These are phyloP conservation scores for Calyptommatus sinebrachiatus DNA, from an alignment of 2,113 vertebrate species.

Conservation along the genomic window DNA sequence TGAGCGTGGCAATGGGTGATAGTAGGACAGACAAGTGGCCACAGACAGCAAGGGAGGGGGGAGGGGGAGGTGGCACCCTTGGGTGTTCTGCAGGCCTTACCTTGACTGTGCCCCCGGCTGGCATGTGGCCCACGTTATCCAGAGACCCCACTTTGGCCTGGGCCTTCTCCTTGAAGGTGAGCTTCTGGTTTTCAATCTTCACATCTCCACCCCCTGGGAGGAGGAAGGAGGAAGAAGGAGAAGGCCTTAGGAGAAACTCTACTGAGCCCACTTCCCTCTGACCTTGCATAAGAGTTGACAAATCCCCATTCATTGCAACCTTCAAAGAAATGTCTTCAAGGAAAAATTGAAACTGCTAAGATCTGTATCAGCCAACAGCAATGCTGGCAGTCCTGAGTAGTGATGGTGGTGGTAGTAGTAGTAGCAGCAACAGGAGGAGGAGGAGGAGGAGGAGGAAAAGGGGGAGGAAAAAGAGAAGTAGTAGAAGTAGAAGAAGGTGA, in stretches of 20 bases:
- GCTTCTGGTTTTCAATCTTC: slow-evolving; percentile 89
- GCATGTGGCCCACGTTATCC: slow-evolving; percentile 83
- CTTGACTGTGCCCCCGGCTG: slow-evolving; percentile 78
- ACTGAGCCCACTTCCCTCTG: too few species aligned
- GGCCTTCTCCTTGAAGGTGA: slow-evolving; percentile 89
- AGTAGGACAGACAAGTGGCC: not conserved
- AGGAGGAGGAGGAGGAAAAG: too few species aligned
- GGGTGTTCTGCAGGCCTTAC: slow-evolving; percentile 59
- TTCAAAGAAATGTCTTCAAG: too few species aligned
- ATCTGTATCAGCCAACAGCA: too few species aligned
- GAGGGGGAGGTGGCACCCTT: fast-evolving
- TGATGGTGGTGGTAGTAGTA: too few species aligned
- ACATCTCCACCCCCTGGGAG: slow-evolving; percentile 84
- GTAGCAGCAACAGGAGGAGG: too few species aligned
- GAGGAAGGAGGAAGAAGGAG: not conserved
- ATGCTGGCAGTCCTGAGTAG: too few species aligned
- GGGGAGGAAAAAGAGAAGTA: too few species aligned
- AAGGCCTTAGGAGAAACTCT: not conserved
- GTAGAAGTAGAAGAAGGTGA: too few species aligned
- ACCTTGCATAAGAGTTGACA: not conserved
- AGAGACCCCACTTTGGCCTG: slow-evolving; percentile 87
- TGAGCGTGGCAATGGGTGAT: not conserved
- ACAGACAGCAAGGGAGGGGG: not conserved
- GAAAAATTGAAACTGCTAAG: too few species aligned
- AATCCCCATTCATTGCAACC: not conserved